Evolutionary conservation across 92 coral and sea anemone species (phyloP), one percentile per base, ranked within the genome.

Genomic region (Pocillopora meandrina): DNA sequence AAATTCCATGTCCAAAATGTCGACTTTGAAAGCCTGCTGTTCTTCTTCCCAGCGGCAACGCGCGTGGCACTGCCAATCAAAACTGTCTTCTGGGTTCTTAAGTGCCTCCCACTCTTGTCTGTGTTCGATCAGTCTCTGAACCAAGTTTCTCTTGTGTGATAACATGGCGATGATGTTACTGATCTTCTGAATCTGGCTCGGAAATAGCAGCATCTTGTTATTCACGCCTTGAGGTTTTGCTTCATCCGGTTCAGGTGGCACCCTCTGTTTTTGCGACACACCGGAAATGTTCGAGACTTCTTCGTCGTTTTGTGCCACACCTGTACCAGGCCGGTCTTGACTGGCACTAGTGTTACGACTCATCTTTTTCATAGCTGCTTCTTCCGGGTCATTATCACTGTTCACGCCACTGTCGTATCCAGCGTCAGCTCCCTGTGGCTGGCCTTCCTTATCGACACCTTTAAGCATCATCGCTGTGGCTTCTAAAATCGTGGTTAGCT

Each of bases 11-110:
- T 95, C 92, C 42, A 95, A 86, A 62, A 96, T 88, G 34, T 86
- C 86, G 12, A 92, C 94, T 56, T 79, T 83, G 65, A 93, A 92
- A 68, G 83, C 76, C 87, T 78, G 89, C 23, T 90, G 89, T 63
- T 92, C 95, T 26, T 86, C 89, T 1, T 89, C 94, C 92, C 95
- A 96, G 79, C 92, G 85, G 84, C 90, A 90, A 47, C 95, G 94
- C 71, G 95, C 89, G 66, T 95, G 95, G 23, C 93, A 87, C 52
- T 82, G 92, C 99, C 99, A 96, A 78, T 90, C 95, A 91, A 96
- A 96, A 89, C 86, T 84, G 82, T 93, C 92, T 35, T 77, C 75
- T 61, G 88, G 86, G 36, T 65, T 77, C 56, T 92, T 91, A 33
- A 82, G 85, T 12, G 90, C 93, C 65, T 85, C 89, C 82, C 81